Evolutionary conservation across 2,113 vertebrate genomes (phyloP), one percentile per base, ranked within the genome.

Genomic region (Microcebus griseorufus): DNA sequence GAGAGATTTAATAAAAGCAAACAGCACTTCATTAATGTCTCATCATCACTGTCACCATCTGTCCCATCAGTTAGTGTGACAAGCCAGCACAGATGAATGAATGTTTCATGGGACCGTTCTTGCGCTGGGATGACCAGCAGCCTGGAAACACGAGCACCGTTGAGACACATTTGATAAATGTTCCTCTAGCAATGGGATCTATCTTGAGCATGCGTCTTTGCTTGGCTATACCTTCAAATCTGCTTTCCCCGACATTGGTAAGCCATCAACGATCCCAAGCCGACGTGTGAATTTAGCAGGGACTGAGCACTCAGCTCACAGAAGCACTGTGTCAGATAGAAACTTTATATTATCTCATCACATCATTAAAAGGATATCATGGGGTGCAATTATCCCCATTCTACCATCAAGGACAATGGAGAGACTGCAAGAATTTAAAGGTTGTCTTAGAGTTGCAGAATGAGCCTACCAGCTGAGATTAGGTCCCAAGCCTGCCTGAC

Each of bases 351-450:
- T 1, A 12, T 12, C 8, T 42, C 42, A 1, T 23, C 17, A 8
- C 51, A n/a, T 37, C 69, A 22, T 13, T 17, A 2, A 0, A n/a
- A 64, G 0, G 6, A 17, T 1, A 1, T 1, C 17, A 29, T 11
- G 2, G 34, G 2, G 4, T 62, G 51, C 1, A 0, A 0, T 14
- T 29, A 32, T 27, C 32, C 48, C 60, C 53, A 4, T 6, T 23
- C 42, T 17, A 53, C 13, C 4, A 9, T 5, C 0, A 8, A 39
- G 37, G 18, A 10, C 0, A 0, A 0, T 39, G 78, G 34, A 0
- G 4, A 9, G 4, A 9, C 48, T 1, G 16, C 13, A 37, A 2
- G 2, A 1, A 0, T 12, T 55, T 0, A 25, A 58, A 39, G 5
- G 13, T 22, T 39, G 12, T 90, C 37, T n/a, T 3, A 1, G 37